Base-by-base conservation (phyloP, 2,888 invertebrate species). In the Pedicia rivosa region DNA sequence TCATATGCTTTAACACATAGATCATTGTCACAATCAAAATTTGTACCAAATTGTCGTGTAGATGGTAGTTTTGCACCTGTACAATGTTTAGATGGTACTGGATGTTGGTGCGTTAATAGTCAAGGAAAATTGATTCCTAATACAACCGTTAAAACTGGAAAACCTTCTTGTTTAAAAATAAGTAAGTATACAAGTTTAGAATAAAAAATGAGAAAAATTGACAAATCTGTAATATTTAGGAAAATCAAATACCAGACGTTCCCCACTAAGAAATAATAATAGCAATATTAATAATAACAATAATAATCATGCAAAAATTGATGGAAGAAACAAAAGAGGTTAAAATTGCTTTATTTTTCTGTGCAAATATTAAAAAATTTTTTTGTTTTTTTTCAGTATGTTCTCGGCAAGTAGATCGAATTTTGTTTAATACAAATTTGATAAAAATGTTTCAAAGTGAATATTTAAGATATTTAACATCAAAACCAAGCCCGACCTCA, bases 31-130 rank as follows among this genome's bases (percentile, higher is more conserved):
- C 66, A 68, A 8, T 60, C 64, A 1, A 63, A 63, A 39, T 78
- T 80, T 53, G 71, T 79, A 42, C 87, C 90, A 3, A 70, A 72
- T 32, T 92, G 92, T 56, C 74, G 80, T 37, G 65, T 69, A 3
- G 88, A 90, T 54, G 91, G 92, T 12, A 75, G 73, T 3, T 92
- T 81, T 57, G 78, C 82, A 2, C 72, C 82, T 8, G 76, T 86
- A 40, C 92, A 92, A 63, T 92, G 91, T 55, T 12, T 19, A 22
- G 65, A 68, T 5, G 74, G 74, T 38, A 77, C 82, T 2, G 73
- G 72, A 53, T 92, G 91, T 64, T 91, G 90, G 90, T 94, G 92
- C 57, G 90, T 88, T 41, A 82, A 83, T 2, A 72, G 76, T 10
- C 74, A 78, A 46, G 92, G 92, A 27, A 74, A 73, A 46, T 87